A percentile compares a stretch with the other conserved stretches of the same genome.
phyloP scores from a whole-genome alignment of 2,888 invertebrate species.

The Ennomos quercinarius region DNA sequence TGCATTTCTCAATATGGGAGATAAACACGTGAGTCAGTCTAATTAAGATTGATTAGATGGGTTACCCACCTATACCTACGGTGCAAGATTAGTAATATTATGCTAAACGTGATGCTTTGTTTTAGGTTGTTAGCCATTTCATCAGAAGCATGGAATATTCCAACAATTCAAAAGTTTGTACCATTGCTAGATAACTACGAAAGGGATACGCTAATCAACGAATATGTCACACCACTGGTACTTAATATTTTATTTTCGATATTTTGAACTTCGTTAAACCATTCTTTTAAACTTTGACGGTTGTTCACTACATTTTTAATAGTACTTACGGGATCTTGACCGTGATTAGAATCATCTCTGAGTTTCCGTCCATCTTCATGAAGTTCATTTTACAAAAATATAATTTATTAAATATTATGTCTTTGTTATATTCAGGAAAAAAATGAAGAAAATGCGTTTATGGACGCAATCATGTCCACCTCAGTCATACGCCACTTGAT shows the following conservation, averaged over 20 bases:
- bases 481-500: conserved; percentile 90
- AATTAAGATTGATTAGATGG: conserved; percentile 21
- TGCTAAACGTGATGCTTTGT: conserved; percentile 26
- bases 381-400: no score
- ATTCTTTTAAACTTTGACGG: no score
- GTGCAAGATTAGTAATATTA: conserved; percentile 1
- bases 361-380: no score
- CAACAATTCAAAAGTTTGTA: conserved; percentile 90
- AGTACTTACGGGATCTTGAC: no score
- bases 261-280: no score
- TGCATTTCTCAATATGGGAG: background rate
- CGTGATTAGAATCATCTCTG: no score
- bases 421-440: conserved; percentile 81
- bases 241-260: conserved; percentile 1
- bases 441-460: conserved; percentile 91
- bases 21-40: conserved; percentile 20
- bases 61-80: no score
- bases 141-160: conserved; percentile 86
- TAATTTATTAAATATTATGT: no score
- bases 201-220: conserved; percentile 89
- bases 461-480: conserved; percentile 91
- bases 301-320: no score
- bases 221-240: conserved; percentile 89
- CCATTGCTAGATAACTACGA: conserved; percentile 95
- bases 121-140: conserved; percentile 88